Evolutionary conservation across 2,888 invertebrate species (phyloP).

Genomic region (Nudaria mundana): DNA sequence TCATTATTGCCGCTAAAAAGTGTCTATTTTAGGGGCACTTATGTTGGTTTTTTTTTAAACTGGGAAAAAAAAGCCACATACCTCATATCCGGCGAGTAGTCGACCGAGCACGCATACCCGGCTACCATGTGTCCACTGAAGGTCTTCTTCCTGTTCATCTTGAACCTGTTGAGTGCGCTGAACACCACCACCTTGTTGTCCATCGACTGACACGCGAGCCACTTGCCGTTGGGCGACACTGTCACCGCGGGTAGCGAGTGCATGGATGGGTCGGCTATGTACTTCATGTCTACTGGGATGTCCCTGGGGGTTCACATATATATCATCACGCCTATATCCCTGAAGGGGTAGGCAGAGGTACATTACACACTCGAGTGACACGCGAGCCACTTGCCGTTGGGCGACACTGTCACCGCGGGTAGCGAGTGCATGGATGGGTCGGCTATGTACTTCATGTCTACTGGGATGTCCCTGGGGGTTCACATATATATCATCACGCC

Average conservation of each 20-base stretch:
- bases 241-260: conserved; percentile 99
- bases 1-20: too few relatives aligned
- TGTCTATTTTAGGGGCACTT: too few relatives aligned
- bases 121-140: conserved; percentile 99
- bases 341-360: too few relatives aligned
- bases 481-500: too few relatives aligned
- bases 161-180: conserved; percentile 97
- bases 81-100: conserved; percentile 99
- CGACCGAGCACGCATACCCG: conserved; percentile 98
- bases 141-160: conserved; percentile 98
- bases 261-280: conserved; percentile 99
- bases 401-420: too few relatives aligned
- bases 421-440: too few relatives aligned
- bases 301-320: conserved; percentile 88
- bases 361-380: too few relatives aligned
- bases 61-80: conserved; percentile 45
- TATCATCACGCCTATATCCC: too few relatives aligned
- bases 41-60: not conserved
- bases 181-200: conserved; percentile 99
- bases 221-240: conserved; percentile 97
- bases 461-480: too few relatives aligned
- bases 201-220: conserved; percentile 99
- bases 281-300: conserved; percentile 99
- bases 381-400: too few relatives aligned
- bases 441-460: too few relatives aligned